Percentiles rank a stretch among this genome's conserved stretches.
Conservation (phyloP, 2,888 invertebrate species). For the Odontomyia ornata region DNA sequence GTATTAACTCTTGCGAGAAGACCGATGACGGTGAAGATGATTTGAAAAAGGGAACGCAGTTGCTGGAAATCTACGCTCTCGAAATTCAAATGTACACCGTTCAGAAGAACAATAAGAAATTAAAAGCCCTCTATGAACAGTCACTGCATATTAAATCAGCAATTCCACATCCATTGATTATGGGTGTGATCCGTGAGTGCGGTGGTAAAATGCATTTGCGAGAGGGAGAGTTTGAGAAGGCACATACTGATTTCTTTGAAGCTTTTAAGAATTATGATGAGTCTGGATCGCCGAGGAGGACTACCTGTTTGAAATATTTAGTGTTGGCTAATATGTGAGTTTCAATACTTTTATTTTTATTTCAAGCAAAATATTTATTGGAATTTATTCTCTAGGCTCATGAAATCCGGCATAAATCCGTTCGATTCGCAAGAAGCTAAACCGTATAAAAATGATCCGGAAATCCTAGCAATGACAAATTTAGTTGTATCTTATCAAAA, state of each 20-base stretch:
- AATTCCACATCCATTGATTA: constrained; percentile 99
- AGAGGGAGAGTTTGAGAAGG: constrained; percentile 98
- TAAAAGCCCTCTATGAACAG: constrained; percentile 96
- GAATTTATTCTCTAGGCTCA: constrained; percentile 72
- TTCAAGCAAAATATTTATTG: constrained; percentile 3
- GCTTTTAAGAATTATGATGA: constrained; percentile 99
- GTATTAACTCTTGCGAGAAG: constrained; percentile 64
- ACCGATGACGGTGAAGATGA: constrained; percentile 98
- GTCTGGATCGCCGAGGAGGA: constrained; percentile 94
- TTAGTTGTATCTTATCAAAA: constrained; percentile 97
- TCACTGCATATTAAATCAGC: constrained; percentile 98
- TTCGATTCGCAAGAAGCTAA: constrained; percentile 99
- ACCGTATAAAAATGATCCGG: constrained; percentile 99
- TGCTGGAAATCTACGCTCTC: constrained; percentile 96
- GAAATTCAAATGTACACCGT: constrained; percentile 99
- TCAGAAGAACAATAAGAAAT: constrained; percentile 98
- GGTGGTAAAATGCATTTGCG: constrained; percentile 99
- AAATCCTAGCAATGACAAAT: constrained; percentile 99
- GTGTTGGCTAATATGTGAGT: constrained; percentile 98
- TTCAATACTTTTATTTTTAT: constrained; percentile 45
- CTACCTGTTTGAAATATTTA: constrained; percentile 96
- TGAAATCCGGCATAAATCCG: constrained; percentile 99
- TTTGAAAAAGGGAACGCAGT: constrained; percentile 95
- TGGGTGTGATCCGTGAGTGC: constrained; percentile 99
- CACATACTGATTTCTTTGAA: constrained; percentile 99